Base-by-base conservation (phyloP, 2,113 vertebrate species). In the Lipophrys pholis region DNA sequence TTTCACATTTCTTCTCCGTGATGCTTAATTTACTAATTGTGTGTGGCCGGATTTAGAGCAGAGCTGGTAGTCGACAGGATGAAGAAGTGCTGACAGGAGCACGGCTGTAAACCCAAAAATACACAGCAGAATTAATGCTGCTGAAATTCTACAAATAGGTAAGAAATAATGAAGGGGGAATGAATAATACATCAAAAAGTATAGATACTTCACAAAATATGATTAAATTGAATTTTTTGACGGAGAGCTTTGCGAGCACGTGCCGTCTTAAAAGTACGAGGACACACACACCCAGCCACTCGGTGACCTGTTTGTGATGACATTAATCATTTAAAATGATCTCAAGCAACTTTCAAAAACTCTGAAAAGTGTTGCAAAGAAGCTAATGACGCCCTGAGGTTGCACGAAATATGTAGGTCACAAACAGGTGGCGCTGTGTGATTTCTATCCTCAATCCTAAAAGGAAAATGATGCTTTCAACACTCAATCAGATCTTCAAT, bases 341-440 rank as follows among this genome's bases (percentile, higher is more conserved):
- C 56, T 0, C 39, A 70, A 60, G 3, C 21, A 39, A 61, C 10
- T 14, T 58, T 0, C 21, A 63, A 49, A 53, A 53, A 3, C 1
- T 52, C 62, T 30, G 5, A 35, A 17, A 50, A 55, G 3, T 10
- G 8, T 12, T 63, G 12, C 11, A 38, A 43, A 14, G 1, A 42
- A 51, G 46, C 2, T 16, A 43, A 58, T 48, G 17, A 69, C 48
- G 11, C 46, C 53, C 16, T 8, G 11, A 35, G 48, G 40, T 58
- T 40, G 16, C 35, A 64, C 16, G n/a, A 48, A 48, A 50, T 60
- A 64, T 53, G 52, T 35, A 64, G 14, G 41, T 67, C 49, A 62
- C 42, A 54, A 11, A 61, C 55, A 55, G 38, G 52, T 63, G 45
- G 36, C 58, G 59, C 10, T 43, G 9, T 8, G 11, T 53, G 9